Conservation (phyloP, 2,888 invertebrate genomes). For the Dicranocentrus wangi region DNA sequence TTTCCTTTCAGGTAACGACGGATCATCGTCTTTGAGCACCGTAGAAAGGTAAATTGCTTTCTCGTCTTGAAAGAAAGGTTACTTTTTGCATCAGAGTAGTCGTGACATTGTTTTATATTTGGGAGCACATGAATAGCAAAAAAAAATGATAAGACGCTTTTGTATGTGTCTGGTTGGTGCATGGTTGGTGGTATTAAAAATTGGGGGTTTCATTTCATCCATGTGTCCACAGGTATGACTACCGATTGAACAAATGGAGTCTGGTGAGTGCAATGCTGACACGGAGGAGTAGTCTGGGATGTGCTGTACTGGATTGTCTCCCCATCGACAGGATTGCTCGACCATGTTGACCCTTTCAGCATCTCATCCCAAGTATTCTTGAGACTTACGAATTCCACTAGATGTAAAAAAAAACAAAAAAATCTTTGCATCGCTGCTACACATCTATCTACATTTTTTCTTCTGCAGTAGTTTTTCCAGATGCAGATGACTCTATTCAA, state of each 20-base stretch:
- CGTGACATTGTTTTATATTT: neutral
- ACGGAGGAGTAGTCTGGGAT: constrained; percentile 81
- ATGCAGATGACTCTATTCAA: neutral
- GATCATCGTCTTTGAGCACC: constrained; percentile 81
- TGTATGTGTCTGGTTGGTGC: too few species aligned
- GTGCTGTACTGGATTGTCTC: constrained; percentile 81
- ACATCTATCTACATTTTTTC: constrained; percentile 1
- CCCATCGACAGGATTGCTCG: constrained; percentile 69
- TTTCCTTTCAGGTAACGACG: constrained; percentile 77
- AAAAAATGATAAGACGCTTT: constrained; percentile 7
- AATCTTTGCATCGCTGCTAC: constrained; percentile 1
- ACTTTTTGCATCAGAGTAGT: neutral
- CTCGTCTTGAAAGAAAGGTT: neutral
- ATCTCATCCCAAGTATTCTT: constrained; percentile 38
- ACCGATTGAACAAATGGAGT: constrained; percentile 81
- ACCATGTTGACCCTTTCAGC: constrained; percentile 70
- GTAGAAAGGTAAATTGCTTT: constrained; percentile 77
- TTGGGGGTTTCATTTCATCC: neutral
- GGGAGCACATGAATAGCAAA: neutral
- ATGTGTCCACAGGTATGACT: constrained; percentile 77
- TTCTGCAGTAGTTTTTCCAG: neutral
- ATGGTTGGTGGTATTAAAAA: too few species aligned
- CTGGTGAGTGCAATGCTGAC: constrained; percentile 81
- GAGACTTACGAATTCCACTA: constrained; percentile 61
- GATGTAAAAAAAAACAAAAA: neutral